A percentile compares a stretch with the other conserved stretches of the same genome.
These are phyloP conservation scores for Sipha maydis DNA, from an alignment of 2,888 invertebrate genomes.

Conservation along the genomic window DNA sequence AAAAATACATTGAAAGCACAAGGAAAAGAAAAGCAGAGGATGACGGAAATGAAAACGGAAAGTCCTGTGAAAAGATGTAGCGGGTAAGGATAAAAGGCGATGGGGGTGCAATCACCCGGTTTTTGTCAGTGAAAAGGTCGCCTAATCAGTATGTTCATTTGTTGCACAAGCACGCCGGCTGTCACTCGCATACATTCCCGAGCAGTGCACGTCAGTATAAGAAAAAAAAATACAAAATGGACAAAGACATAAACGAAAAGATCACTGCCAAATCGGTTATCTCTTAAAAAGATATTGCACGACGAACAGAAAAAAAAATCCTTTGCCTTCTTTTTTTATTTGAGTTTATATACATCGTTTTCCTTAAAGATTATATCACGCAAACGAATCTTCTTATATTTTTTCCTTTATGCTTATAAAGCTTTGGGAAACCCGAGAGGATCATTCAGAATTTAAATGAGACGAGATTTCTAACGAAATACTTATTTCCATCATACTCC, in stretches of 20 bases:
- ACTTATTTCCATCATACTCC: conserved; percentile 25
- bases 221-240: conserved; percentile 34
- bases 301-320: conserved; percentile 22
- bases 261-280: conserved; percentile 58
- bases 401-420: conserved; percentile 9
- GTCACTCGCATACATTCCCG: conserved; percentile 46
- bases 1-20: background rate
- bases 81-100: conserved; percentile 25
- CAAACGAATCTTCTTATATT: conserved; percentile 38
- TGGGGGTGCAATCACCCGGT: conserved; percentile 28
- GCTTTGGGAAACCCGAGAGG: conserved; percentile 38
- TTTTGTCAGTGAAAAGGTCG: conserved; percentile 51
- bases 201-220: background rate
- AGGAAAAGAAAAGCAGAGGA: background rate
- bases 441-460: conserved; percentile 58
- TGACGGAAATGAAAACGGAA: conserved; percentile 25
- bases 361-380: conserved; percentile 55
- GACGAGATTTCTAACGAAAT: conserved; percentile 44
- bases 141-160: conserved; percentile 61
- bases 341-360: conserved; percentile 49
- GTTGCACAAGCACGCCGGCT: conserved; percentile 42
- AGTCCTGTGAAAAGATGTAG: conserved; percentile 26
- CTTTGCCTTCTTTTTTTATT: conserved; percentile 28
- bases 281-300: conserved; percentile 44
- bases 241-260: conserved; percentile 49